Conservation (phyloP, 2,888 invertebrate species). For the Oligia strigilis region DNA sequence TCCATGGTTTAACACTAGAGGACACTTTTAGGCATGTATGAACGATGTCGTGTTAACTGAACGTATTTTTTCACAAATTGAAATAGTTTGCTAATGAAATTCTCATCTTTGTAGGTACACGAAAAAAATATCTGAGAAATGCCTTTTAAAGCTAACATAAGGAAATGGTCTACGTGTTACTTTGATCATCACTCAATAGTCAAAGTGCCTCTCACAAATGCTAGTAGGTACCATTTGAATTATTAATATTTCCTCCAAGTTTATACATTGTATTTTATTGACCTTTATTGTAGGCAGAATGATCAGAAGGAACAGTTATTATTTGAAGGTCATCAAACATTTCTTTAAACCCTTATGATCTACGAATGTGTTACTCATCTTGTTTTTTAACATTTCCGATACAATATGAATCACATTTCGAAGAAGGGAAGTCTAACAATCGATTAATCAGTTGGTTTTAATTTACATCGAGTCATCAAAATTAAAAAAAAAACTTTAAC, state of each 20-base stretch:
- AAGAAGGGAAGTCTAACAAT: conserved; percentile 75
- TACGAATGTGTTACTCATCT: conserved; percentile 53
- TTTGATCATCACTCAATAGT: conserved; percentile 18
- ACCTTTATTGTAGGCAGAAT: conserved; percentile 54
- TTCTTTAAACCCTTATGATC: conserved; percentile 53
- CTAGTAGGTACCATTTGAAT: conserved; percentile 55
- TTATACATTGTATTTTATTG: conserved; percentile 57
- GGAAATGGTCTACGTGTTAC: not conserved
- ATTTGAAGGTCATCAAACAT: conserved; percentile 57
- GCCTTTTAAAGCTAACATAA: not conserved
- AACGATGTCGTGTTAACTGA: not conserved
- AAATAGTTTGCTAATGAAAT: not conserved
- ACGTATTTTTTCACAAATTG: not conserved
- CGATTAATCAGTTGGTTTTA: conserved; percentile 75
- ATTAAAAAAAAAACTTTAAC: conserved; percentile 73
- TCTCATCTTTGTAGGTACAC: not conserved
- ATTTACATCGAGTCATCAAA: conserved; percentile 75
- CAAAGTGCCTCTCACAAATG: conserved; percentile 25
- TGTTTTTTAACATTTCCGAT: conserved; percentile 48
- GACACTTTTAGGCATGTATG: conserved; percentile 45
- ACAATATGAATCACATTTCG: conserved; percentile 55
- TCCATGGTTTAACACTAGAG: conserved; percentile 45
- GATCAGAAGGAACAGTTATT: conserved; percentile 50
- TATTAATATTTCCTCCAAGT: conserved; percentile 61
- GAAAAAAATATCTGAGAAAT: not conserved